Conservation (phyloP, 1,140 invertebrate species). For the Drosophila albomicans region DNA sequence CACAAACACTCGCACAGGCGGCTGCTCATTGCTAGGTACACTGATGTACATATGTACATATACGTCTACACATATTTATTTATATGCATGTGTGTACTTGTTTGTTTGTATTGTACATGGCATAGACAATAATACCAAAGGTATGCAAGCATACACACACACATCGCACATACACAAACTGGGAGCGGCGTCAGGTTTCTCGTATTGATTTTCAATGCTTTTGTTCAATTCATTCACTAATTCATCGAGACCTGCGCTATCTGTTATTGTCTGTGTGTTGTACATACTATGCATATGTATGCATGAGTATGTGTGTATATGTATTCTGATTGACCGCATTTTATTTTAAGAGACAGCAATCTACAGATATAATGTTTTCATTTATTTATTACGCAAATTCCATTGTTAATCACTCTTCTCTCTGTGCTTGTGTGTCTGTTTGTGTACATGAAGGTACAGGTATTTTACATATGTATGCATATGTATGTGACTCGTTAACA, state of each 20-base stretch:
- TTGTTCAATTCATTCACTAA: slow-evolving; percentile 81
- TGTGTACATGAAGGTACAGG: background rate
- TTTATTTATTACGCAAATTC: slow-evolving; percentile 31
- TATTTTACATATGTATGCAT: slow-evolving; percentile 16
- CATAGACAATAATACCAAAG: slow-evolving; percentile 48
- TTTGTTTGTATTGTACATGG: slow-evolving; percentile 31
- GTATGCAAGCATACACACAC: slow-evolving; percentile 39
- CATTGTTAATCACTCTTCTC: slow-evolving; percentile 12
- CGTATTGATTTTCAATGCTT: slow-evolving; percentile 80
- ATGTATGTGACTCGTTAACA: slow-evolving; percentile 43
- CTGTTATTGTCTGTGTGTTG: slow-evolving; percentile 19
- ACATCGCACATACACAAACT: slow-evolving; percentile 47
- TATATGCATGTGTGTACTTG: slow-evolving; percentile 27
- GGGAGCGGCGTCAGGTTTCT: slow-evolving; percentile 78
- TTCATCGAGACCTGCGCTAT: slow-evolving; percentile 57
- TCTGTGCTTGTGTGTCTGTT: slow-evolving; percentile 22
- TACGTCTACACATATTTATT: background rate
- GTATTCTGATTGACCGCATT: slow-evolving; percentile 75
- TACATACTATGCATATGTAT: no score
- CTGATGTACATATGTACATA: slow-evolving; percentile 11
- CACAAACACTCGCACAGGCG: slow-evolving; percentile 37
- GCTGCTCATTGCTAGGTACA: slow-evolving; percentile 45
- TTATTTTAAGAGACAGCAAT: slow-evolving; percentile 32
- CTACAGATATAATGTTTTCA: slow-evolving; percentile 33
- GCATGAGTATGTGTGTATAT: background rate